These are phyloP conservation scores for Spilosoma lubricipeda DNA, from an alignment of 2,888 invertebrate species.

Conservation along the genomic window DNA sequence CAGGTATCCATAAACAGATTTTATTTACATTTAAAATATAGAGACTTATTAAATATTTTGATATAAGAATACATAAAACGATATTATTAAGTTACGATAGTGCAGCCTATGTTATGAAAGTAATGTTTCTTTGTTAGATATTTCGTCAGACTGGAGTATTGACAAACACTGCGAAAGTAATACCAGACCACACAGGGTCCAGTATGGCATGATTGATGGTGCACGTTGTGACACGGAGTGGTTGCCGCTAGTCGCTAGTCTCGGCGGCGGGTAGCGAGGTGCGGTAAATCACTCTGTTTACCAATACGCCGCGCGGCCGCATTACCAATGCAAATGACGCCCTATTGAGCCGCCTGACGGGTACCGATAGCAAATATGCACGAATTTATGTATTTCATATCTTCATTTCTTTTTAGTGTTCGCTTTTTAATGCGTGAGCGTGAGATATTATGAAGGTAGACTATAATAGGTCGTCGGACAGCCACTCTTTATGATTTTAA, in stretches of 20 bases:
- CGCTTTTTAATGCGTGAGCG: not conserved
- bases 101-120: not conserved
- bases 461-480: not conserved
- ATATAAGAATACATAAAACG: not conserved
- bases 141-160: constrained; percentile 8
- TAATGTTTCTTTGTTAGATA: not conserved
- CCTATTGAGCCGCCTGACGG: constrained; percentile 70
- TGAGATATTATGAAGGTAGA: not conserved
- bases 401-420: constrained; percentile 1
- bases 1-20: no score
- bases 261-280: constrained; percentile 32
- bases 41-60: no score
- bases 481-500: no score
- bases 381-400: constrained; percentile 21
- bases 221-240: constrained; percentile 32
- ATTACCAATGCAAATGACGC: constrained; percentile 86
- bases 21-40: no score
- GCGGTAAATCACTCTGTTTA: constrained; percentile 80
- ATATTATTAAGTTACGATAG: not conserved
- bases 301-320: constrained; percentile 72
- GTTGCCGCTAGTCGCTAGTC: constrained; percentile 33
- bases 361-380: constrained; percentile 59
- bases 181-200: constrained; percentile 44
- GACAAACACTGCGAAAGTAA: constrained; percentile 17
- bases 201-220: constrained; percentile 43